phyloP scores from a whole-genome alignment of 2,113 vertebrate species.

The Pelmatolapia mariae region DNA sequence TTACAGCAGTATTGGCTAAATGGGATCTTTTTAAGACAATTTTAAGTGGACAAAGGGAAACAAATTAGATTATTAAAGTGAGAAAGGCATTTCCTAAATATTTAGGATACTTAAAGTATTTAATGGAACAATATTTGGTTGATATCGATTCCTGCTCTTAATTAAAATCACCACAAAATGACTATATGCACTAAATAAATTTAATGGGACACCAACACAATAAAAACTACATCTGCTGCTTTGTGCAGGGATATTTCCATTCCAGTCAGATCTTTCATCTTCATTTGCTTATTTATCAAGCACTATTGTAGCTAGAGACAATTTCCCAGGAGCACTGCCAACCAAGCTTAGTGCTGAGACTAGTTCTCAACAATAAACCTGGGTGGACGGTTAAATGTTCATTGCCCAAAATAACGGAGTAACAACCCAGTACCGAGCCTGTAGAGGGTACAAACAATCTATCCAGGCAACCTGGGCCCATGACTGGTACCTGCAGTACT shows the following conservation, averaged over 20 bases:
- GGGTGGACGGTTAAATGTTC: background rate
- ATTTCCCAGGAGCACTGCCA: background rate
- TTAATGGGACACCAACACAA: background rate
- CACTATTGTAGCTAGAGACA: background rate
- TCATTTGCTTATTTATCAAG: background rate
- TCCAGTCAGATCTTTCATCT: background rate
- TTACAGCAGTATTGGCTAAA: background rate
- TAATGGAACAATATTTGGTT: background rate
- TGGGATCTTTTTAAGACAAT: background rate
- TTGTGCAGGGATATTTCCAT: background rate
- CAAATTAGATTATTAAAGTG: background rate
- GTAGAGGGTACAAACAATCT: background rate
- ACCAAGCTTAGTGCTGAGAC: background rate
- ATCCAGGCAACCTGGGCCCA: background rate
- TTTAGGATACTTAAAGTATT: background rate
- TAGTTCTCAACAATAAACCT: background rate
- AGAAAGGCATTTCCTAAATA: background rate
- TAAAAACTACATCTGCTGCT: background rate
- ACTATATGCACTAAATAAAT: background rate
- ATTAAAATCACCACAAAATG: background rate
- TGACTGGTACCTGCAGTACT: background rate
- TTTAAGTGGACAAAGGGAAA: background rate
- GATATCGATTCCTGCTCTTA: background rate
- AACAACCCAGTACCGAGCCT: background rate
- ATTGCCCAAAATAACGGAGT: background rate